Base-by-base conservation (phyloP, 2,113 vertebrate species). In the Oceanodroma tethys region DNA sequence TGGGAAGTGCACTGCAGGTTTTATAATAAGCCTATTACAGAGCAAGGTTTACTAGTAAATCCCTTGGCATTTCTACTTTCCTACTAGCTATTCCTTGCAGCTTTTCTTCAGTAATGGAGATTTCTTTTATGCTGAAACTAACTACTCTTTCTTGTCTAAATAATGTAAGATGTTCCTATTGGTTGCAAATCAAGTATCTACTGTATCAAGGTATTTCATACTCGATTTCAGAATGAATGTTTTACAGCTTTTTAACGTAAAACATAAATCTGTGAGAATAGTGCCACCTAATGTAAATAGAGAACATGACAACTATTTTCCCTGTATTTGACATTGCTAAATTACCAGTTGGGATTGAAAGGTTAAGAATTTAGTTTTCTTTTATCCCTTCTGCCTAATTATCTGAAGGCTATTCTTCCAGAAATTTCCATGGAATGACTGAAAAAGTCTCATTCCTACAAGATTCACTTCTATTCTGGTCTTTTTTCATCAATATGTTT, bases 271-370 rank as follows among this genome's bases (percentile, higher is more conserved):
- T 86, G 86, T 94, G 97, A 79, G 55, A 40, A 97, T 95, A 60
- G 88, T 96, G 97, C 98, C 98, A 98, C 94, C 98, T 98, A 92
- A 95, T 87, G 98, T 96, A 94, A 75, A 38, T 16, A 94, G 56
- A 81, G 92, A 95, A 85, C 23, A 91, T 30, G 32, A 52, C 86
- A 87, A 27, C 36, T 36, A 6, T 52, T 82, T 87, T 58, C 56
- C 13, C 0, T 66, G 55, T 30, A 36, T 23, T 56, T 36, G 17
- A 47, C 15, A 2, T 11, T 42, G 16, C 45, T 55, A 40, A n/a
- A 13, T 75, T 83, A 30, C 11, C 11, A 36, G 7, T 6, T 43
- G 20, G 23, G 11, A 55, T 30, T 42, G 55, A 80, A 86, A 76
- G 16, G 18, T 70, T 72, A 47, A 45, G 38, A 88, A 56, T 86